Percentiles rank a stretch among this genome's conserved stretches.
These are phyloP conservation scores for Melolontha melolontha DNA, from an alignment of 2,888 invertebrate species.

Conservation along the genomic window DNA sequence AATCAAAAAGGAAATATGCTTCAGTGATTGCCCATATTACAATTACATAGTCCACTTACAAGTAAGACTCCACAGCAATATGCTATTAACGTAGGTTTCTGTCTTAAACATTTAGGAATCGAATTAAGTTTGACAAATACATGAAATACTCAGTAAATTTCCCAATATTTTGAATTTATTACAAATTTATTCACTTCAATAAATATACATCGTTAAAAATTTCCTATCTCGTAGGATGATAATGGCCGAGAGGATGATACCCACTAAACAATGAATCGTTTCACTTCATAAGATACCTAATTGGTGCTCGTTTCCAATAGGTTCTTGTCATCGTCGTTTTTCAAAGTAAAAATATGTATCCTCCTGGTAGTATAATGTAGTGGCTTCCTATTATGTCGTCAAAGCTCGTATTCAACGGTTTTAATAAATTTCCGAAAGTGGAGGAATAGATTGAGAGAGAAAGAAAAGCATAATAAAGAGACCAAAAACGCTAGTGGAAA, in stretches of 20 bases:
- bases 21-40: no score
- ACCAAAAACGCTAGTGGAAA: no score
- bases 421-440: slow-evolving; percentile 38
- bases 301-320: slow-evolving; percentile 22
- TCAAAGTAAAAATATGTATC: slow-evolving; percentile 19
- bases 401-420: slow-evolving; percentile 27
- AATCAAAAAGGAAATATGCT: no score
- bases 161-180: background rate
- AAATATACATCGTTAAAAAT: slow-evolving; percentile 21
- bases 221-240: slow-evolving; percentile 14
- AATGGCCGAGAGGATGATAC: slow-evolving; percentile 7
- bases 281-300: slow-evolving; percentile 31
- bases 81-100: no score
- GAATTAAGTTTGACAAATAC: no score
- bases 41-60: no score
- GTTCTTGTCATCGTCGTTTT: slow-evolving; percentile 1
- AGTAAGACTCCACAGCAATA: no score
- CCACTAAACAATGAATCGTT: slow-evolving; percentile 16
- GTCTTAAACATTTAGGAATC: no score
- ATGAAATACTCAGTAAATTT: no score
- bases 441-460: background rate
- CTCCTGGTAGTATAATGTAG: slow-evolving; percentile 29
- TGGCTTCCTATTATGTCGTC: slow-evolving; percentile 24
- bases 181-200: slow-evolving; percentile 14
- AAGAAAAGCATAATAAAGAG: no score